Conservation (phyloP, 2,113 vertebrate genomes). For the Scytalopus superciliaris region DNA sequence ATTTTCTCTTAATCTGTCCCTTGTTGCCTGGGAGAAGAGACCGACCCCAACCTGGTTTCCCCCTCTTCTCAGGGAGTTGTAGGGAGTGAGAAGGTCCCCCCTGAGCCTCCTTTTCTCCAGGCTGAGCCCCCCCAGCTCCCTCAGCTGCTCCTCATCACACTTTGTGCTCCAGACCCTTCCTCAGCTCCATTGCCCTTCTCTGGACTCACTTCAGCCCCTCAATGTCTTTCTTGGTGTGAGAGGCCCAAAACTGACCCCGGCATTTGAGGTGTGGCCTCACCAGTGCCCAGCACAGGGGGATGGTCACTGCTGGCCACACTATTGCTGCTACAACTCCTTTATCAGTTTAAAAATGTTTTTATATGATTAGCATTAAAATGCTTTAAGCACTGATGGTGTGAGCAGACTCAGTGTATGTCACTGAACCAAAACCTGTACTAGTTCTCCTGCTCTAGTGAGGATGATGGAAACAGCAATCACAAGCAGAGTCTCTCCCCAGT, state of each 20-base stretch:
- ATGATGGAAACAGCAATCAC: background rate
- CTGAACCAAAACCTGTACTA: background rate
- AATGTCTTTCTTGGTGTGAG: background rate
- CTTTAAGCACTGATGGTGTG: background rate
- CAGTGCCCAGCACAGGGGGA: background rate
- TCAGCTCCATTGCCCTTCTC: background rate
- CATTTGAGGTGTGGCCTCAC: fast-evolving
- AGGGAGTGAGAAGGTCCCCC: fast-evolving
- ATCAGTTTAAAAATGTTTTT: background rate
- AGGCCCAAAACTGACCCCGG: background rate
- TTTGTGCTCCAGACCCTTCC: background rate
- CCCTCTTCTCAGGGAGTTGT: background rate
- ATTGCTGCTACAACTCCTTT: background rate
- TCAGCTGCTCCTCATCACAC: background rate
- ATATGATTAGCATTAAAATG: background rate
- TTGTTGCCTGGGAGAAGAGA: background rate
- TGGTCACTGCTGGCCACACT: background rate
- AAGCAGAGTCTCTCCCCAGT: background rate
- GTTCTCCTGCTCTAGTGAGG: background rate
- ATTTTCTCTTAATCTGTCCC: background rate
- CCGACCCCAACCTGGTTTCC: fast-evolving
- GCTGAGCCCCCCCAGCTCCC: background rate
- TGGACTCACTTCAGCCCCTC: background rate
- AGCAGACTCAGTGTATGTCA: background rate
- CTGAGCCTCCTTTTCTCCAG: background rate